Conservation (phyloP, 2,888 invertebrate species). For the Tipula unca region DNA sequence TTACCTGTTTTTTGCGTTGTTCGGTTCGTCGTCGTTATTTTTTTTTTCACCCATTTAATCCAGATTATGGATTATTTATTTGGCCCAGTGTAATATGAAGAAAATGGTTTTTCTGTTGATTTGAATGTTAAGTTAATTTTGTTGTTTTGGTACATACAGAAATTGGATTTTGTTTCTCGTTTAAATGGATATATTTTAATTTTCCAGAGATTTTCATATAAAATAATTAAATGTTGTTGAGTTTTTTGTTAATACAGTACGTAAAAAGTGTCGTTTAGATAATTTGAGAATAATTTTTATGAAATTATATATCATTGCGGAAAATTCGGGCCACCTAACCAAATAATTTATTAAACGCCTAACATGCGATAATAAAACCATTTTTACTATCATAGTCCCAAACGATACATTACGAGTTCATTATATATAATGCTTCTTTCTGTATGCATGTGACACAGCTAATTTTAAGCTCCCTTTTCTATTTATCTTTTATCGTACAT, state of each 20-base stretch:
- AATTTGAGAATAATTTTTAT: not conserved
- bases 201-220: not conserved
- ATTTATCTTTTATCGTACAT: no score
- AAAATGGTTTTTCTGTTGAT: not conserved
- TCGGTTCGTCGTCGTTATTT: no score
- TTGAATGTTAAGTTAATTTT: not conserved
- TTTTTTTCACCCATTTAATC: not conserved
- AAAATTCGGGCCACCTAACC: no score
- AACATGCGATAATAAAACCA: no score
- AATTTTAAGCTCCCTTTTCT: no score
- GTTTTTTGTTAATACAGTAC: not conserved
- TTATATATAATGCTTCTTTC: no score
- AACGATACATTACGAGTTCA: no score
- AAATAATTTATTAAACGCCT: no score
- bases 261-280: not conserved
- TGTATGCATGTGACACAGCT: no score
- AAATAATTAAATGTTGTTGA: not conserved
- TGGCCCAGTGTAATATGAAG: not conserved
- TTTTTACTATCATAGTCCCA: no score
- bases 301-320: no score
- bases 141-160: not conserved
- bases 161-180: not conserved
- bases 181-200: not conserved
- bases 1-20: no score
- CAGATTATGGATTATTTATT: not conserved